These are phyloP conservation scores for Ibidorhyncha struthersii DNA, from an alignment of 2,113 vertebrate genomes.

Conservation along the genomic window DNA sequence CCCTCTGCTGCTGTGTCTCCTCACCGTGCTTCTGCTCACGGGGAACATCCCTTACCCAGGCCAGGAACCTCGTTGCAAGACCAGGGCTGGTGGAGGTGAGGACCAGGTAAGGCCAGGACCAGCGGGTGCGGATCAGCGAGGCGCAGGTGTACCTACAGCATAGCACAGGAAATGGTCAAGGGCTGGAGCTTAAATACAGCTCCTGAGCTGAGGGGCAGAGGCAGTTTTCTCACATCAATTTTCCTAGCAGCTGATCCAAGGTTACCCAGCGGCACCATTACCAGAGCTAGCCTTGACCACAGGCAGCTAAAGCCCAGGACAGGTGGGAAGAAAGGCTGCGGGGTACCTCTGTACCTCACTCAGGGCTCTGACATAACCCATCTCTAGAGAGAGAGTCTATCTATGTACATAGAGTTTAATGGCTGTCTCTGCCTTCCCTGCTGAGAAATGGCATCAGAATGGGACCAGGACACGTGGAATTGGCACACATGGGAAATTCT, in stretches of 20 bases:
- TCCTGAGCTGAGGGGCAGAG: background rate
- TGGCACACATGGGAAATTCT: background rate
- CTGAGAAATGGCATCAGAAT: background rate
- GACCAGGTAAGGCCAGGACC: background rate
- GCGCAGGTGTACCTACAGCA: background rate
- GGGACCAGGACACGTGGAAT: background rate
- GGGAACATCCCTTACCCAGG: background rate
- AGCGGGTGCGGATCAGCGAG: background rate
- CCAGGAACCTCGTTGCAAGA: background rate
- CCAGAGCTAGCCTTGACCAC: background rate
- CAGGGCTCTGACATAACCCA: background rate
- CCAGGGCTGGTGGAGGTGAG: background rate
- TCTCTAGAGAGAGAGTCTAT: background rate
- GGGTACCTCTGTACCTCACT: background rate
- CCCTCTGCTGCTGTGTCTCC: conserved; percentile 35
- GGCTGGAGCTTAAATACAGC: background rate
- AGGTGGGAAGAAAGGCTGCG: rapidly evolving
- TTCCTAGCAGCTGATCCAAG: rapidly evolving
- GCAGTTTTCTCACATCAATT: background rate
- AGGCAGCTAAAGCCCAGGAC: background rate
- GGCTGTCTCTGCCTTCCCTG: background rate
- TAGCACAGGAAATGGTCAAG: rapidly evolving
- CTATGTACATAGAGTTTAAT: background rate
- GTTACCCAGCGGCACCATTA: rapidly evolving
- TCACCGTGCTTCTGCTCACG: background rate